Evolutionary conservation across 2,113 vertebrate genomes (phyloP).

Genomic region (Numida meleagris): DNA sequence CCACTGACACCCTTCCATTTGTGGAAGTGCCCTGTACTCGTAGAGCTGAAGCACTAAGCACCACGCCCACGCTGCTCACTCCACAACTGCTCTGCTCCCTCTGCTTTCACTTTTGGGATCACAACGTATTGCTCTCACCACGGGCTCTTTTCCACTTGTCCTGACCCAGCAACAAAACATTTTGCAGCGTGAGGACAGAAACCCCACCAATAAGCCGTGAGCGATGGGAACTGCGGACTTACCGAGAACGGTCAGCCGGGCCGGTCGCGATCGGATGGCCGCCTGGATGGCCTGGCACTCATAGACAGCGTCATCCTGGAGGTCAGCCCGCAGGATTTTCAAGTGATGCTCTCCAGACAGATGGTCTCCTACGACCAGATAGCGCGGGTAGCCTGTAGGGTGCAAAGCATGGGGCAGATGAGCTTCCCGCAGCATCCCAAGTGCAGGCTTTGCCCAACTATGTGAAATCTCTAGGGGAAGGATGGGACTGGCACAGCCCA

Average conservation of each 20-base stretch:
- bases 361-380: slow-evolving; percentile 95
- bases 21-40: background rate
- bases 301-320: slow-evolving; percentile 93
- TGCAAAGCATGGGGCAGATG: background rate
- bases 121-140: fast-evolving
- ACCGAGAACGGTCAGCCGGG: slow-evolving; percentile 95
- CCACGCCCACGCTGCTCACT: background rate
- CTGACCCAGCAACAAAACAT: background rate
- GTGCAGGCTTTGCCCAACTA: background rate
- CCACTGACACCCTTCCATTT: background rate
- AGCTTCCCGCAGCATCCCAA: background rate
- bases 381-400: slow-evolving; percentile 91
- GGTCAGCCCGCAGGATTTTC: slow-evolving; percentile 91
- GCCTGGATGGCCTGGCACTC: slow-evolving; percentile 98
- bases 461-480: background rate
- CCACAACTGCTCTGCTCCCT: background rate
- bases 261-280: slow-evolving; percentile 92
- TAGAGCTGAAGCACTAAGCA: background rate
- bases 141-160: background rate
- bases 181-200: fast-evolving
- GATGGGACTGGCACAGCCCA: background rate
- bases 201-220: fast-evolving
- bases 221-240: background rate
- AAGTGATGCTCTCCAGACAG: slow-evolving; percentile 93
- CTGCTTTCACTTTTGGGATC: background rate